Conservation (phyloP, 2,797 vertebrate species). For the Fistularia tabacaria region DNA sequence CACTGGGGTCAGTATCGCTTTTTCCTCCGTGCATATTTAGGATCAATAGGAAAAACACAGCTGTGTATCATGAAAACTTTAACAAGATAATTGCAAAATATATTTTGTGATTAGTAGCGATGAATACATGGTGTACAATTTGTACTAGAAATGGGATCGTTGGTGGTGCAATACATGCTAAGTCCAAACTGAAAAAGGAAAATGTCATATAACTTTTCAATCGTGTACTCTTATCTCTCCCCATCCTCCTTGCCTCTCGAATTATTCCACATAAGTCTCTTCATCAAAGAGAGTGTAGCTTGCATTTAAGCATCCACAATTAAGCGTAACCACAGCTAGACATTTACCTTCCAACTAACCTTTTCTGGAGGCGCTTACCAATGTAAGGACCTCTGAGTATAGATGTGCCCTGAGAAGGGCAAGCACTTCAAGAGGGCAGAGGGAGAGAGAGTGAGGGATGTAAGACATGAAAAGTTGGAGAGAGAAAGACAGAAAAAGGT, state of each 20-base stretch:
- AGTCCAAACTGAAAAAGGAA: conserved; percentile 6
- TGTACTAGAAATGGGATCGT: neutral
- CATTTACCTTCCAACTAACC: conserved; percentile 80
- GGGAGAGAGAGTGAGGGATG: conserved; percentile 22
- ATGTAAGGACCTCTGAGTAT: conserved; percentile 72
- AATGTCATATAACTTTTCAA: conserved; percentile 14
- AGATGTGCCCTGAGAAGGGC: conserved; percentile 64
- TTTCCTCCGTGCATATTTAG: conserved; percentile 16
- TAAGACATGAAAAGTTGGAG: conserved; percentile 38
- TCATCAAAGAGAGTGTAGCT: conserved; percentile 66
- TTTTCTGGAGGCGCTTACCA: conserved; percentile 77
- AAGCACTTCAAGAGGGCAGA: conserved; percentile 61
- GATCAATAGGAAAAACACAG: conserved; percentile 30
- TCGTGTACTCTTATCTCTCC: conserved; percentile 19
- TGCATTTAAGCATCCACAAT: conserved; percentile 70
- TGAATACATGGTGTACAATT: neutral
- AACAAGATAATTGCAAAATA: neutral
- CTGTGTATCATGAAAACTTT: conserved; percentile 16
- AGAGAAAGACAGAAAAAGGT: conserved; percentile 37
- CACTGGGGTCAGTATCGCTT: conserved; percentile 43
- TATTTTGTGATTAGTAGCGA: neutral
- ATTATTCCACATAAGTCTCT: conserved; percentile 53
- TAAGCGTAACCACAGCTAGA: conserved; percentile 73
- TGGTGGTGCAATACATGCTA: neutral
- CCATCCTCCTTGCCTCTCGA: conserved; percentile 34